These are phyloP conservation scores for Leptestheria dahalacensis DNA, from an alignment of 1,140 invertebrate genomes.

Conservation along the genomic window DNA sequence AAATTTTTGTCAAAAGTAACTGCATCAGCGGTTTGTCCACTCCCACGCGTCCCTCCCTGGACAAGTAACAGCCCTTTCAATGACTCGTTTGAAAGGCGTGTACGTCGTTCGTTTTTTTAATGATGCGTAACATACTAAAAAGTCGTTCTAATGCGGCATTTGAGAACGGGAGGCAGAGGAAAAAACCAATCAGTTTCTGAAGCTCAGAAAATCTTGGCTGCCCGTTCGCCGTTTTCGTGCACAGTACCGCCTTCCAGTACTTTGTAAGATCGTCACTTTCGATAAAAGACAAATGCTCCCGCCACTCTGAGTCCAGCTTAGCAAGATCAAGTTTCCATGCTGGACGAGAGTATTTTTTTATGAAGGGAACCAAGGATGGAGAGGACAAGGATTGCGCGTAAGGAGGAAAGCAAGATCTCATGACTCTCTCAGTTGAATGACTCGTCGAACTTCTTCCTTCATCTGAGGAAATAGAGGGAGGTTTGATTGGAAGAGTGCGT, in stretches of 20 bases:
- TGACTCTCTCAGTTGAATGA: slow-evolving; percentile 13
- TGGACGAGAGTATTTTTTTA: neutral
- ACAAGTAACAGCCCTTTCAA: neutral
- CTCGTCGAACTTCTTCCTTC: slow-evolving; percentile 18
- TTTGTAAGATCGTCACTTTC: neutral
- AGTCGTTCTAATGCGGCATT: neutral
- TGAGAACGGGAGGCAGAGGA: slow-evolving; percentile 6
- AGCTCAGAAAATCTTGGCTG: slow-evolving; percentile 1
- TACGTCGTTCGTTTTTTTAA: slow-evolving; percentile 1
- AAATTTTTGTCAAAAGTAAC: too few species aligned
- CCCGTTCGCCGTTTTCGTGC: neutral
- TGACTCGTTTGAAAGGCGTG: neutral
- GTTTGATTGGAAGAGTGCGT: slow-evolving; percentile 24
- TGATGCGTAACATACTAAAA: slow-evolving; percentile 2
- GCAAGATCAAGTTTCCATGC: neutral
- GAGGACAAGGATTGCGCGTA: neutral
- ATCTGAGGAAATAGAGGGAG: slow-evolving; percentile 21
- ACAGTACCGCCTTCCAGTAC: slow-evolving; percentile 1
- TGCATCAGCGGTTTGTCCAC: too few species aligned
- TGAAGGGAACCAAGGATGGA: neutral
- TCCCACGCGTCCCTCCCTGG: neutral
- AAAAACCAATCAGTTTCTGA: neutral
- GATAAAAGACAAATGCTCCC: neutral
- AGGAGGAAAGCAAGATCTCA: neutral
- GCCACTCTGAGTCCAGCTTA: slow-evolving; percentile 7